phyloP scores from a whole-genome alignment of 2,797 vertebrate genomes.

The Gila robusta region DNA sequence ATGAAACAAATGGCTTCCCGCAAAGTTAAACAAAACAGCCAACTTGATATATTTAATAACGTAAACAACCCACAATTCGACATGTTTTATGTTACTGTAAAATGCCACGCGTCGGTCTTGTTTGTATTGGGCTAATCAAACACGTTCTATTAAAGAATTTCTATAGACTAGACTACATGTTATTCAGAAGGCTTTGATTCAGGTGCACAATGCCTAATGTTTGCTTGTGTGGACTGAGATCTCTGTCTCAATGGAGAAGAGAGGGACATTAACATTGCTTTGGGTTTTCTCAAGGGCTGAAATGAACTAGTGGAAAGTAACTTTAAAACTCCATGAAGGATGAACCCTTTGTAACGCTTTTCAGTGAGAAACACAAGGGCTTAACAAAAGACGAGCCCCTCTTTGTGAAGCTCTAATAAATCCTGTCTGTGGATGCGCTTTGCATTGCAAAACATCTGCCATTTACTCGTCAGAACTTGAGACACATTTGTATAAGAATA shows the following conservation, averaged over 20 bases:
- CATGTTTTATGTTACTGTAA: constrained; percentile 26
- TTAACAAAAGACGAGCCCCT: constrained; percentile 76
- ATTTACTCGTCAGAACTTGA: constrained; percentile 77
- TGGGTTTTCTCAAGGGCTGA: constrained; percentile 81
- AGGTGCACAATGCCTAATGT: constrained; percentile 78
- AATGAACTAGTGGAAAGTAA: constrained; percentile 86
- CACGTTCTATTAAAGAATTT: constrained; percentile 85
- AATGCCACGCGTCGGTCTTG: constrained; percentile 78
- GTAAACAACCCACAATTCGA: not conserved
- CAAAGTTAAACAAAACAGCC: constrained; percentile 58
- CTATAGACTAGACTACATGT: constrained; percentile 79
- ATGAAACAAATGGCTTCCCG: constrained; percentile 67
- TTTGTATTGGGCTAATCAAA: constrained; percentile 76
- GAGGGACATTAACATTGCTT: constrained; percentile 86
- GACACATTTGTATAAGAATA: constrained; percentile 81
- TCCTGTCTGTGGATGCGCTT: constrained; percentile 81
- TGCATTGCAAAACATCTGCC: constrained; percentile 89
- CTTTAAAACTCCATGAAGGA: constrained; percentile 87
- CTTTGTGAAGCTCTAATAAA: constrained; percentile 81
- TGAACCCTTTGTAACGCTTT: constrained; percentile 79
- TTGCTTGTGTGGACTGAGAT: constrained; percentile 79
- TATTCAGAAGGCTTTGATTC: constrained; percentile 79
- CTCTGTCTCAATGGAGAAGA: constrained; percentile 79
- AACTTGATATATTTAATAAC: constrained; percentile 7
- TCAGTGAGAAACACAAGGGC: constrained; percentile 79